Percentiles rank a stretch among this genome's conserved stretches.
Evolutionary conservation across 2,888 invertebrate species (phyloP).

Genomic region (Andrena dorsata): DNA sequence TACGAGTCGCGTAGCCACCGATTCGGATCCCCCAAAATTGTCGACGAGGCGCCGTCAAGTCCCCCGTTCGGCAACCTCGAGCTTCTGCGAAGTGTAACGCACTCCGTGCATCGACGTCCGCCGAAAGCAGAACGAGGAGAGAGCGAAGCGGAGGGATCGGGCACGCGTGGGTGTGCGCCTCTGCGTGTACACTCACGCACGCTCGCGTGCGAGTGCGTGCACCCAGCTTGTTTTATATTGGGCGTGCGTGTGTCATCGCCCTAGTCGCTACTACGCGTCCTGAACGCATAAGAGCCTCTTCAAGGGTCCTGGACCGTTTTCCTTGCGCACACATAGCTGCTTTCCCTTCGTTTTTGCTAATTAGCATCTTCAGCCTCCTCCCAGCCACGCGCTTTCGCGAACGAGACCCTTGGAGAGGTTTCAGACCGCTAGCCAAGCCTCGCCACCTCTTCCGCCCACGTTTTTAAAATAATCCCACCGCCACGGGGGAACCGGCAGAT

Average conservation of each 20-base stretch:
- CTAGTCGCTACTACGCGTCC: constrained; percentile 74
- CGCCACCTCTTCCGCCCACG: neutral
- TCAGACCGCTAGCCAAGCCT: neutral
- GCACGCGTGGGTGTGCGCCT: constrained; percentile 31
- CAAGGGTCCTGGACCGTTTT: constrained; percentile 33
- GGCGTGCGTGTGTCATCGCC: constrained; percentile 82
- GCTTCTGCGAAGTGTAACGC: constrained; percentile 53
- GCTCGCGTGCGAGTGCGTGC: constrained; percentile 54
- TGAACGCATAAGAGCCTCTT: constrained; percentile 74
- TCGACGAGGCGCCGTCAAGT: constrained; percentile 52
- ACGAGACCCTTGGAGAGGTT: neutral
- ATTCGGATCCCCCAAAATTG: constrained; percentile 51
- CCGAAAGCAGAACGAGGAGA: constrained; percentile 10
- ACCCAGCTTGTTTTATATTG: constrained; percentile 77
- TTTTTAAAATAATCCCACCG: neutral
- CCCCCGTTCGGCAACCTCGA: constrained; percentile 55
- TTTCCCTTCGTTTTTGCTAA: constrained; percentile 35
- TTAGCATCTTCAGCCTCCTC: constrained; percentile 23
- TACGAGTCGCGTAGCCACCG: constrained; percentile 39
- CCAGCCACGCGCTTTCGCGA: constrained; percentile 18
- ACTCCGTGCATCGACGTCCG: constrained; percentile 43
- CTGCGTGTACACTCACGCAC: constrained; percentile 29
- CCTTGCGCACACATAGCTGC: neutral
- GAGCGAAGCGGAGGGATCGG: constrained; percentile 9
- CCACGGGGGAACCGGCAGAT: neutral